A percentile compares a stretch with the other conserved stretches of the same genome.
These are phyloP conservation scores for Nasonia giraulti DNA, from an alignment of 1,140 invertebrate species.

Conservation along the genomic window DNA sequence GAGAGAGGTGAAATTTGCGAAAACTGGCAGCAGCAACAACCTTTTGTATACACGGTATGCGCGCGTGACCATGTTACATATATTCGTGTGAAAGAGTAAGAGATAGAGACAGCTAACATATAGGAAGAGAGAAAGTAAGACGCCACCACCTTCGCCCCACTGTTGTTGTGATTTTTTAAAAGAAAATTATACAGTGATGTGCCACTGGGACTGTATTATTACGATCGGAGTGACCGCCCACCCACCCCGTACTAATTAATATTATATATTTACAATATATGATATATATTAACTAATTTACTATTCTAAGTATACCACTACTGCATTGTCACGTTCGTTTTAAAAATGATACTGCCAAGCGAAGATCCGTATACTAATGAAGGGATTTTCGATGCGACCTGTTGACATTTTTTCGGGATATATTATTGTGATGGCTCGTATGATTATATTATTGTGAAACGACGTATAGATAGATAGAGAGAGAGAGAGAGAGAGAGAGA, in stretches of 20 bases:
- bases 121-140: conserved; percentile 30
- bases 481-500: neutral
- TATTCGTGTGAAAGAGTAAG: neutral
- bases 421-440: conserved; percentile 70
- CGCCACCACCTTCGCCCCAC: conserved; percentile 72
- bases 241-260: conserved; percentile 72
- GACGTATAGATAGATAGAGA: neutral
- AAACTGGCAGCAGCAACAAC: neutral
- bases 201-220: conserved; percentile 74
- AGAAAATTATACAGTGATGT: conserved; percentile 71
- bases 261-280: conserved; percentile 51
- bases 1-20: neutral
- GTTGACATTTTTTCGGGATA: conserved; percentile 63
- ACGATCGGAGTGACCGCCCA: conserved; percentile 72
- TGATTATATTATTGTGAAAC: conserved; percentile 20
- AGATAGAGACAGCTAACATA: neutral
- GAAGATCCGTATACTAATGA: conserved; percentile 57
- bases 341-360: conserved; percentile 68
- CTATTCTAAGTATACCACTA: conserved; percentile 66
- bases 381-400: conserved; percentile 60
- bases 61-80: neutral
- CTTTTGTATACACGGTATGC: conserved; percentile 2
- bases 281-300: conserved; percentile 49
- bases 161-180: conserved; percentile 70
- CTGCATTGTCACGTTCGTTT: conserved; percentile 75